Evolutionary conservation across 2,797 vertebrate species (phyloP), one percentile per base, ranked within the genome.

Genomic region (Champsocephalus gunnari): DNA sequence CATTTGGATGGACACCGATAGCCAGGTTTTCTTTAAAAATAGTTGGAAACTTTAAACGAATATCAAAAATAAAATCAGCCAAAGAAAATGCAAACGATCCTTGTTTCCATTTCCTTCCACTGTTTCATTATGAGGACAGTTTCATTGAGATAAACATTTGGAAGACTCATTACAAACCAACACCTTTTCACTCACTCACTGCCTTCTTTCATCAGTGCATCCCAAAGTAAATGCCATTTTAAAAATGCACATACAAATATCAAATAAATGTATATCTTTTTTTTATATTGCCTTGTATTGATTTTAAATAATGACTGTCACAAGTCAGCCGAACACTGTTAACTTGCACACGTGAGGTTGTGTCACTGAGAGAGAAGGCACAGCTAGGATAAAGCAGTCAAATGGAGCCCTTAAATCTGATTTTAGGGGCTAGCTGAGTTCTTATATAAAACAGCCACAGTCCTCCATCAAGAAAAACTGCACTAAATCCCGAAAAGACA

Each of bases 311-410:
- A 66, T n/a, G 47, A 73, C 63, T 47, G 4, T 57, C 74, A 59
- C 4, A 44, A 62, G 58, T 68, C 72, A 71, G 76, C 45, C 51
- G 61, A 48, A 64, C 65, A 38, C 61, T 41, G 19, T 45, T 4
- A 45, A 50, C 60, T 49, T 19, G 12, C 53, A 65, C 66, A 77
- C 38, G 6, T 49, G 51, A 8, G 45, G 62, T 53, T 21, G 14
- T 24, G 21, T 61, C 32, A 38, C 59, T 9, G 19, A 78, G 28
- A 76, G 43, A 69, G 68, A 87, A 90, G 89, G 89, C 89, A 89
- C 86, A 14, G 28, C 63, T 14, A 53, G 66, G 63, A 47, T 71
- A 16, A 59, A 71, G 51, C 63, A 62, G 11, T 64, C 68, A 71
- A 62, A 59, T n/a, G 0, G 14, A 64, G 60, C 63, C 60, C 44